Conservation (phyloP, 2,797 vertebrate species). For the Pogoniulus pusillus region DNA sequence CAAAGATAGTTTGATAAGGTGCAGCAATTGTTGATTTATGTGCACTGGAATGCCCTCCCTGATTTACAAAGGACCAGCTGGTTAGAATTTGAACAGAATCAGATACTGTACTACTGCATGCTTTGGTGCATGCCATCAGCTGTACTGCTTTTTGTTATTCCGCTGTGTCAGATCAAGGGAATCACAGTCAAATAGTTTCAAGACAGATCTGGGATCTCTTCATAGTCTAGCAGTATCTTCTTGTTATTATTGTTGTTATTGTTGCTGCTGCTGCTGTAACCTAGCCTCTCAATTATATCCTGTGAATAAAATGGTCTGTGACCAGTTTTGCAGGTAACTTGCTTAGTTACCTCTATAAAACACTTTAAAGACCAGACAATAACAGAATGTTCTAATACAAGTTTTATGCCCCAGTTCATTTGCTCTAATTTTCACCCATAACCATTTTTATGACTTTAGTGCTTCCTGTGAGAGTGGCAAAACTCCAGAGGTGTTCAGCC, state of each 20-base stretch:
- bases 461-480: not conserved
- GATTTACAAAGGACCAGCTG: slow-evolving; percentile 65
- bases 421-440: not conserved
- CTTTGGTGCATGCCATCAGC: slow-evolving; percentile 53
- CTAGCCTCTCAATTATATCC: not conserved
- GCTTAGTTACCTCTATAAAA: not conserved
- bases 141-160: slow-evolving; percentile 57
- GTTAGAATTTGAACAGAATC: slow-evolving; percentile 66
- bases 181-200: not conserved
- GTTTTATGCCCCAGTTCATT: not conserved
- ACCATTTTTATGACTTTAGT: not conserved
- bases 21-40: slow-evolving; percentile 52
- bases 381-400: not conserved
- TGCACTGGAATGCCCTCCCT: slow-evolving; percentile 42
- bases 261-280: too few species aligned
- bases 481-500: not conserved
- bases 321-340: not conserved
- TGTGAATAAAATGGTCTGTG: not conserved
- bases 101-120: slow-evolving; percentile 46
- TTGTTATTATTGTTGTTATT: not conserved
- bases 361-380: not conserved
- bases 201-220: not conserved
- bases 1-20: slow-evolving; percentile 31
- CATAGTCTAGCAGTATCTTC: not conserved
- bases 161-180: slow-evolving; percentile 48